Evolutionary conservation across 64 coral and sea anemone genomes (phyloP).

Genomic region (Stichodactyla mertensii): DNA sequence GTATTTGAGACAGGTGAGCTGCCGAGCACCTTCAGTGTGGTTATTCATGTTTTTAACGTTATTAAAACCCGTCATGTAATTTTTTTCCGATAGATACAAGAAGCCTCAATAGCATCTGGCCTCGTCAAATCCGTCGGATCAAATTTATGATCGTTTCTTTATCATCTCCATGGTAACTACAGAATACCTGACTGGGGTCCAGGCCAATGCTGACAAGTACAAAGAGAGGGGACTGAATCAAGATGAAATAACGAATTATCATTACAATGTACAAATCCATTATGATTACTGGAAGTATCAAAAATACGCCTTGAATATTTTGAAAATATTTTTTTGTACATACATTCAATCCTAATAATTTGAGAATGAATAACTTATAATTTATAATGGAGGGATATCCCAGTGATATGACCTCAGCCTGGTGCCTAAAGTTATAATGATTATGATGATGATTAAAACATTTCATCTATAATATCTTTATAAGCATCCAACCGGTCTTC

Average conservation of each 20-base stretch:
- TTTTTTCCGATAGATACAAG: constrained; percentile 38
- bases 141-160: constrained; percentile 24
- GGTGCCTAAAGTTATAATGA: neutral
- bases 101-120: constrained; percentile 39
- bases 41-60: neutral
- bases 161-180: neutral
- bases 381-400: neutral
- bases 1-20: constrained; percentile 80
- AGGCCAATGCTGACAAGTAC: neutral
- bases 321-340: neutral
- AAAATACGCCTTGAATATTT: neutral
- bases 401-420: neutral
- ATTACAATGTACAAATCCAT: neutral
- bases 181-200: neutral
- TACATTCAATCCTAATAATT: neutral
- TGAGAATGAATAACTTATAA: neutral
- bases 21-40: neutral
- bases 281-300: neutral
- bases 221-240: neutral
- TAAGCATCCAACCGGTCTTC: neutral
- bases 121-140: constrained; percentile 46
- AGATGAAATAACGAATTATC: neutral
- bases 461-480: neutral
- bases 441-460: neutral
- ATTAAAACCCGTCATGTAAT: neutral